Evolutionary conservation across 2,113 vertebrate genomes (phyloP).

Genomic region (Capreolus pygargus): DNA sequence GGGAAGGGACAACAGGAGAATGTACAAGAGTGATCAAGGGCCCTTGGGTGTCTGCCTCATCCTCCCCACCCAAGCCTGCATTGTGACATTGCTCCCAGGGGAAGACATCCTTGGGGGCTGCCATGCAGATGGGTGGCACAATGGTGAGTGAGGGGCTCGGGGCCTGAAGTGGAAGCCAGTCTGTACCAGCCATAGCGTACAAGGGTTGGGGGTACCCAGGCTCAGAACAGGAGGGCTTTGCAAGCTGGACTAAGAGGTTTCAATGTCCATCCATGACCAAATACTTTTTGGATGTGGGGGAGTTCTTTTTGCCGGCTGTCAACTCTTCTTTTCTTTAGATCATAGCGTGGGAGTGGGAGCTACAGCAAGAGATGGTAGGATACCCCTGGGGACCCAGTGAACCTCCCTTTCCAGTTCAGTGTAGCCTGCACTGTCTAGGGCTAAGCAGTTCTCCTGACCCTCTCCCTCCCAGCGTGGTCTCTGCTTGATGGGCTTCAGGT

Average conservation of each 20-base stretch:
- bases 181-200: no score
- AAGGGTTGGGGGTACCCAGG: not conserved
- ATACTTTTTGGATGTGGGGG: not conserved
- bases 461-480: not conserved
- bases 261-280: not conserved
- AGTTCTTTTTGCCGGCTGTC: no score
- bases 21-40: not conserved
- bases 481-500: not conserved
- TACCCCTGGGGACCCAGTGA: rapidly evolving
- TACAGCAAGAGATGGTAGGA: not conserved
- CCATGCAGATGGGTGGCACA: no score
- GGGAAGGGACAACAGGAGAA: not conserved
- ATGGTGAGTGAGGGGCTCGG: not conserved
- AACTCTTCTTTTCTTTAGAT: not conserved
- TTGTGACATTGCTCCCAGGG: not conserved
- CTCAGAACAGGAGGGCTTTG: not conserved
- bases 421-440: no score
- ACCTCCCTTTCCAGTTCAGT: rapidly evolving
- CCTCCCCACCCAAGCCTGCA: not conserved
- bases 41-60: no score
- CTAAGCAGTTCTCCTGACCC: not conserved
- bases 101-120: not conserved
- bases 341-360: not conserved
- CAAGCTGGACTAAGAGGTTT: not conserved
- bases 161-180: not conserved